Base-by-base conservation (phyloP, 2,113 vertebrate species). In the Geococcyx californianus region DNA sequence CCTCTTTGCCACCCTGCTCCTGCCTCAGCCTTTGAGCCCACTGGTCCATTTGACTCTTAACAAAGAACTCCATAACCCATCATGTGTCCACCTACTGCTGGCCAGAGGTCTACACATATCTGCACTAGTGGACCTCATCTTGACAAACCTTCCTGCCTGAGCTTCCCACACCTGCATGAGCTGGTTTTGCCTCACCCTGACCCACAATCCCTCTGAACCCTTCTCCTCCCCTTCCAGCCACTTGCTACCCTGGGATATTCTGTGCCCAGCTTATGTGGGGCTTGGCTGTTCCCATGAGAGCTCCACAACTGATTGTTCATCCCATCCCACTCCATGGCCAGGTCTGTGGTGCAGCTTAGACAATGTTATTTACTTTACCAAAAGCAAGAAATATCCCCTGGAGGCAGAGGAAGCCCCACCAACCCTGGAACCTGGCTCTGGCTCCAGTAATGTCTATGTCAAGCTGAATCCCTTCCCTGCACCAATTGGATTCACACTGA, bases 351-450 rank as follows among this genome's bases (percentile, higher is more conserved):
- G 3, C 56, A 58, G 60, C 9, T 78, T 6, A 6, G 3, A 5
- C 13, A 9, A 2, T 1, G 0, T 29, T 85, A 24, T 17, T 78
- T 75, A 49, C 25, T 54, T 74, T 64, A 58, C 11, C 33, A n/a
- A 76, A 19, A 31, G 28, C 60, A 76, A 33, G 8, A 16, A 66
- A 29, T 29, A 52, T 6, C 13, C 51, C 44, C 9, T 1, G 1
- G 62, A 63, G 51, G 23, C 1, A 6, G 55, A 60, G 54, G 7
- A 10, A 76, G 79, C 38, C 34, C 36, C 56, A 34, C 4, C 3
- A 3, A 3, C 0, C 0, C 47, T 84, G 72, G 68, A 67, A 25
- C 36, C 19, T 0, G 0, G 25, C 38, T 25, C 86, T 44, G 64
- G 45, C 1, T n/a, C 42, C 84, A 66, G 62, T 28, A 40, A n/a